A percentile compares a stretch with the other conserved stretches of the same genome.
phyloP scores from a whole-genome alignment of 2,113 vertebrate genomes.

The Tupaia chinensis region DNA sequence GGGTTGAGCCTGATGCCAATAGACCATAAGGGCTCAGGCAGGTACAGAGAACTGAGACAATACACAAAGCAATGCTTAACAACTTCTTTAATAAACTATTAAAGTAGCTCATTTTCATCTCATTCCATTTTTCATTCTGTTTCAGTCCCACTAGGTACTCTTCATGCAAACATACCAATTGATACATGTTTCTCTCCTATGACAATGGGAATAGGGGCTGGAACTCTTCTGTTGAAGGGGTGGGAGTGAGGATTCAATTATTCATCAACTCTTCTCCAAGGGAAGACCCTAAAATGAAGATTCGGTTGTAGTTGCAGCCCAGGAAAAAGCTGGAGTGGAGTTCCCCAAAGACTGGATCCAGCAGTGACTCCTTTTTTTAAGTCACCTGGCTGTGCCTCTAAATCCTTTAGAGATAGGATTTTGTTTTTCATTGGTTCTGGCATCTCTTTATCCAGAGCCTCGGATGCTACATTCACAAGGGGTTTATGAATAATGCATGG shows the following conservation, averaged over 20 bases:
- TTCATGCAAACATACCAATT: not conserved
- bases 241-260: not conserved
- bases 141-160: not conserved
- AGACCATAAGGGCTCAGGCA: rapidly evolving
- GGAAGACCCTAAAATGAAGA: not conserved
- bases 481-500: constrained; percentile 69
- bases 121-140: not conserved
- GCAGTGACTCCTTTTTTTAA: not conserved
- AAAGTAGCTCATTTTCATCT: not conserved
- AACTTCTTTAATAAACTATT: not conserved
- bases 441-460: constrained; percentile 65
- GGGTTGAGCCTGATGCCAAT: not conserved
- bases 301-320: not conserved
- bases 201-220: not conserved
- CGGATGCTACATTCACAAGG: not conserved
- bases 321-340: not conserved
- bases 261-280: constrained; percentile 32
- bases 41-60: not conserved
- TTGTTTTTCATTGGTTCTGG: constrained; percentile 58
- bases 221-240: not conserved
- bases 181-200: not conserved
- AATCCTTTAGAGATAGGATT: constrained; percentile 45
- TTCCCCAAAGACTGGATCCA: not conserved
- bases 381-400: not conserved
- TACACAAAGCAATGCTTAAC: not conserved